Percentiles rank a stretch among this genome's conserved stretches.
Evolutionary conservation across 2,113 vertebrate species (phyloP).

Genomic region (Gavia stellata): DNA sequence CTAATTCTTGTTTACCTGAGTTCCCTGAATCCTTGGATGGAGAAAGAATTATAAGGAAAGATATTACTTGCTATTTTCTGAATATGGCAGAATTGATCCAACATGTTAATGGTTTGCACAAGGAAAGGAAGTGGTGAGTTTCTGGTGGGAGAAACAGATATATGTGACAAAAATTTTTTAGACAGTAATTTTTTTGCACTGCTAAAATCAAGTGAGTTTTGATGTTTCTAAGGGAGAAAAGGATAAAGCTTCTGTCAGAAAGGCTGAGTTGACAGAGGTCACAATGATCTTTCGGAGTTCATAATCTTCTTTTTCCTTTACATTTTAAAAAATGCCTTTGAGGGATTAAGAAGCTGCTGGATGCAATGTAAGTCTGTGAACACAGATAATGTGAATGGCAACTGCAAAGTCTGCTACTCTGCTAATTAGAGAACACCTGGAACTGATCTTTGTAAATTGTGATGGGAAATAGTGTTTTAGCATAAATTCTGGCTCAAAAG

Average conservation of each 20-base stretch:
- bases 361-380: background rate
- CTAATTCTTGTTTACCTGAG: background rate
- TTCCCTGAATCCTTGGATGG: background rate
- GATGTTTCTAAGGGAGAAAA: background rate
- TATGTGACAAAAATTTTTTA: background rate
- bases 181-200: background rate
- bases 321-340: background rate
- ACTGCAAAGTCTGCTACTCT: background rate
- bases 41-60: background rate
- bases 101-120: background rate
- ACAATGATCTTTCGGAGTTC: background rate
- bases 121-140: background rate
- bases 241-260: background rate
- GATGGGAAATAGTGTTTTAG: background rate
- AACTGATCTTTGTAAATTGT: background rate
- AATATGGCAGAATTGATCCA: background rate
- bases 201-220: background rate
- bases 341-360: background rate
- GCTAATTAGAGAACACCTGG: background rate
- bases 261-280: background rate
- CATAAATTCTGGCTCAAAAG: background rate
- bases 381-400: background rate
- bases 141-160: background rate
- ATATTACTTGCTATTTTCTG: background rate
- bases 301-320: background rate